phyloP scores from a whole-genome alignment of 2,113 vertebrate genomes.

The Varanus salvator region DNA sequence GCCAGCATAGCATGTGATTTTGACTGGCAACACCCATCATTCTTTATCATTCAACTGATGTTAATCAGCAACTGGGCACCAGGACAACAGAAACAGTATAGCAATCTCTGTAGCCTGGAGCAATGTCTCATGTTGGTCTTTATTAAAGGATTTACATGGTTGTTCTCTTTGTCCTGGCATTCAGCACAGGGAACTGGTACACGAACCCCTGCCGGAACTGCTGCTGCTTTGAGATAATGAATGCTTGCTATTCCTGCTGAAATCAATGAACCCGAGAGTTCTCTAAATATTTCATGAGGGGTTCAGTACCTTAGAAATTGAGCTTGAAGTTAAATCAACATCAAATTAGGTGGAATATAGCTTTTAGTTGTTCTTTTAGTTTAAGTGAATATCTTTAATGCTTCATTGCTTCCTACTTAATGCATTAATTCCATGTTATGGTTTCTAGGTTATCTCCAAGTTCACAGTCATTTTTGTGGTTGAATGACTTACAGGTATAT shows the following conservation, averaged over 20 bases:
- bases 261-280: neutral
- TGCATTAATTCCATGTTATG: neutral
- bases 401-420: neutral
- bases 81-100: neutral
- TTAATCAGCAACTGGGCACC: neutral
- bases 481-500: neutral
- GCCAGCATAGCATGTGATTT: too few relatives aligned
- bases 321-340: slow-evolving; percentile 33
- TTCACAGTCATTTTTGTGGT: slow-evolving; percentile 15
- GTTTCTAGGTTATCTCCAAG: slow-evolving; percentile 14
- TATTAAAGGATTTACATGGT: neutral
- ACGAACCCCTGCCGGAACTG: neutral
- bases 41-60: neutral
- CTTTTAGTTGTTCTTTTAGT: neutral
- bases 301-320: neutral
- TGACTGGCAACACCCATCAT: too few relatives aligned
- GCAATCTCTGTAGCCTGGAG: neutral
- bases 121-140: neutral
- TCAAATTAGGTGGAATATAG: slow-evolving; percentile 6
- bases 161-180: neutral
- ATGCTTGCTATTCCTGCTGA: slow-evolving; percentile 9
- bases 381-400: neutral
- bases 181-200: neutral
- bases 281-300: slow-evolving; percentile 15
- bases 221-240: neutral